Evolutionary conservation across 1,140 invertebrate species (phyloP).

Genomic region (Drosophila chauvacae): DNA sequence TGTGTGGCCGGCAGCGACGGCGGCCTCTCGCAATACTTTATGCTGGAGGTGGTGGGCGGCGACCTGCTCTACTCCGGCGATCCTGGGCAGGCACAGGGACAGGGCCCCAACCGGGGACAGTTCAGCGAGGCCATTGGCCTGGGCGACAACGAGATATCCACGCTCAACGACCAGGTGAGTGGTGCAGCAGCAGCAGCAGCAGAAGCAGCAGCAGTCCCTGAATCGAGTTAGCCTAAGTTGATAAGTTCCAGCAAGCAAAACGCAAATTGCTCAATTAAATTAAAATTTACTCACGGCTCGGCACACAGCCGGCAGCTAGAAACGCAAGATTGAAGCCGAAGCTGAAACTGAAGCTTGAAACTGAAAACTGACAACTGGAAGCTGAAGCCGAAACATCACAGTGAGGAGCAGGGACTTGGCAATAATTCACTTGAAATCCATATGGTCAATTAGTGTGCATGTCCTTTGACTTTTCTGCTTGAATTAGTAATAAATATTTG

Average conservation of each 20-base stretch:
- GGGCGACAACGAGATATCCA: constrained; percentile 86
- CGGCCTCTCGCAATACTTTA: constrained; percentile 92
- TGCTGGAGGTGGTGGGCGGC: constrained; percentile 91
- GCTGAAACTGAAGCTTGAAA: constrained; percentile 8
- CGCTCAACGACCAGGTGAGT: constrained; percentile 87
- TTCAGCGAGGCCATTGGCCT: constrained; percentile 83
- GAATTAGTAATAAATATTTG: constrained; percentile 77
- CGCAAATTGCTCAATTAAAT: constrained; percentile 64
- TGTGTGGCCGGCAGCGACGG: constrained; percentile 92
- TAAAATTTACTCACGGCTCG: constrained; percentile 50
- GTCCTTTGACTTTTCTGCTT: constrained; percentile 76
- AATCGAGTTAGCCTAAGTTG: constrained; percentile 48
- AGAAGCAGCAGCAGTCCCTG: not conserved
- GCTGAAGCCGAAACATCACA: constrained; percentile 11
- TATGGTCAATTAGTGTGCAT: constrained; percentile 80
- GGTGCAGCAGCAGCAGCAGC: not conserved
- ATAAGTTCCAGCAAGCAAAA: constrained; percentile 43
- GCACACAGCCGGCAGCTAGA: constrained; percentile 22
- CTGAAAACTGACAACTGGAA: not conserved
- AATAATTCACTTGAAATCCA: constrained; percentile 73
- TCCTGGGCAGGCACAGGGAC: constrained; percentile 25
- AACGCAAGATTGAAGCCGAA: constrained; percentile 5
- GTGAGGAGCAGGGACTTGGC: constrained; percentile 8
- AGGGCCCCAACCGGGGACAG: constrained; percentile 45
- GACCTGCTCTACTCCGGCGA: constrained; percentile 84